These are phyloP conservation scores for Aphrophora alni DNA, from an alignment of 2,888 invertebrate species.

Conservation along the genomic window DNA sequence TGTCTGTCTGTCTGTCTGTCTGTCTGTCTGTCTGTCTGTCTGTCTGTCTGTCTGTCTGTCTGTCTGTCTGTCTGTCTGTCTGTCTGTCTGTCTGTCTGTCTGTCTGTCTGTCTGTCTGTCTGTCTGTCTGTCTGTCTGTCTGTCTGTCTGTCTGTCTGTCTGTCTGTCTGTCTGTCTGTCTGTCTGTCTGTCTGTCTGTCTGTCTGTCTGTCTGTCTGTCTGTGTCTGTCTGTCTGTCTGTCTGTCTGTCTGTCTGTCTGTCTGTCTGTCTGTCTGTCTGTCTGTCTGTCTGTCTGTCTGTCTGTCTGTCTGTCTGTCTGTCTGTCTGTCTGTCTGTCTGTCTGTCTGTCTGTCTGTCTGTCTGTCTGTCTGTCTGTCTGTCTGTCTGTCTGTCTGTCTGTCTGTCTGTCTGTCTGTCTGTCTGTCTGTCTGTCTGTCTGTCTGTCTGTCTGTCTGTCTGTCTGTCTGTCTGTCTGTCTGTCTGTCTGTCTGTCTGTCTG, in stretches of 20 bases:
- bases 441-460: constrained; percentile 7
- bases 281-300: neutral
- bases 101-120: constrained; percentile 9
- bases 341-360: constrained; percentile 13
- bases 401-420: constrained; percentile 6
- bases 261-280: too few relatives aligned
- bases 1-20: too few relatives aligned
- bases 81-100: neutral
- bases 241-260: too few relatives aligned
- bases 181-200: constrained; percentile 13
- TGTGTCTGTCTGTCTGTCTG: neutral
- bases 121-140: constrained; percentile 13
- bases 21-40: too few relatives aligned
- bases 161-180: constrained; percentile 13
- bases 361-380: constrained; percentile 10
- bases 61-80: neutral
- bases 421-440: constrained; percentile 13
- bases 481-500: neutral
- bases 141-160: constrained; percentile 13
- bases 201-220: constrained; percentile 13
- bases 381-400: neutral
- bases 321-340: constrained; percentile 13
- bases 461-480: too few relatives aligned
- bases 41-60: too few relatives aligned
- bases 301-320: constrained; percentile 13